Evolutionary conservation across 2,888 invertebrate species (phyloP).

Genomic region (Rhagium mordax): DNA sequence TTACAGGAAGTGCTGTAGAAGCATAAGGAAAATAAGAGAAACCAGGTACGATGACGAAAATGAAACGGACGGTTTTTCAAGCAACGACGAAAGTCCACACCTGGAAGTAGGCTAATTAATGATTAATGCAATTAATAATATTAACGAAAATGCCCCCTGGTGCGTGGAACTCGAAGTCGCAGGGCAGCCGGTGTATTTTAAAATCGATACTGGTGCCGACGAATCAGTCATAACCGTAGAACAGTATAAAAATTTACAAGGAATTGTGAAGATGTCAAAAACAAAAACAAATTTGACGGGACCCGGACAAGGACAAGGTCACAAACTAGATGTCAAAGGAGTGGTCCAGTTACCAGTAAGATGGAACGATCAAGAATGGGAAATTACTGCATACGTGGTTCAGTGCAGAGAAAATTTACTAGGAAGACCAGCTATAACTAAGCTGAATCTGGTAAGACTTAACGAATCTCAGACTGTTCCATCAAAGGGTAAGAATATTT

Average conservation of each 20-base stretch:
- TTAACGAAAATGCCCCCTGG: too few species aligned
- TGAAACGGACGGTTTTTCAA: too few species aligned
- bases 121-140: too few species aligned
- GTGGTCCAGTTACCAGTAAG: neutral
- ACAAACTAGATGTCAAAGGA: neutral
- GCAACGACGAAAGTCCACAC: too few species aligned
- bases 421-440: constrained; percentile 2
- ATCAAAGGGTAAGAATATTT: neutral
- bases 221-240: too few species aligned
- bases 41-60: too few species aligned
- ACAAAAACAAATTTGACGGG: neutral
- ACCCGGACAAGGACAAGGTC: neutral
- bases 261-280: neutral
- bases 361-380: neutral
- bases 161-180: too few species aligned
- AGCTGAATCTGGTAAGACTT: neutral
- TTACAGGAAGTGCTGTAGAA: too few species aligned
- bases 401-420: constrained; percentile 8
- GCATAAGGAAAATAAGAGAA: too few species aligned
- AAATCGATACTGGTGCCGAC: neutral
- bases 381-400: neutral
- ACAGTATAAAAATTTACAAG: neutral
- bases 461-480: neutral
- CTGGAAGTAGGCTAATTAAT: too few species aligned
- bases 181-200: too few species aligned